Base-by-base conservation (phyloP, 1,140 invertebrate genomes). In the Listronotus oregonensis region DNA sequence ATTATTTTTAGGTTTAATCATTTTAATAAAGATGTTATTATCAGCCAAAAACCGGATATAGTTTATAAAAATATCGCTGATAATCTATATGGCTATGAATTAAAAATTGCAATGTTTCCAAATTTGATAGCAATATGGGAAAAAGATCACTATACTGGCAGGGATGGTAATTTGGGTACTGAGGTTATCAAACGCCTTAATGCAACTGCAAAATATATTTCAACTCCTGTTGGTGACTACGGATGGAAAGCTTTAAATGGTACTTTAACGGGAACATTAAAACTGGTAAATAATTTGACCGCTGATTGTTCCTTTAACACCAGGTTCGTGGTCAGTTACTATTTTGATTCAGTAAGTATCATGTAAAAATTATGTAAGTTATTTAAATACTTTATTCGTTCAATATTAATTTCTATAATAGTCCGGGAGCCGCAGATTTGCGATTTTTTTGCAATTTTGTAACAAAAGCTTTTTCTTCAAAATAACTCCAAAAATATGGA, bases 271-370 rank as follows among this genome's bases (percentile, higher is more conserved):
- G 43, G 43, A 44, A 44, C 12, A 5, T 44, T 44, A 31, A 51
- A 51, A 17, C 7, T 31, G 11, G 27, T 51, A 7, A 17, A 21
- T 6, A 31, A 51, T n/a, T 6, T 12, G 11, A 27, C 12, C 7
- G 18, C 17, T 6, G 5, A 27, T 21, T 5, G 5, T 18, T 27
- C 31, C 4, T 27, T 21, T 31, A 51, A 7, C 5, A 51, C n/a
- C 31, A 17, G 18, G 11, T 51, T 27, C n/a, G 17, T 51, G 15
- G 17, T 21, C 4, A 12, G 15, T 21, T n/a, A 5, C 10, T 51
- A 51, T 51, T n/a, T n/a, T 6, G 17, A 51, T 6, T 4, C 17
- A 17, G 18, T 51, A 51, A 51, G 17, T 31, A 51, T 51, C n/a
- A 8, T 49, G n/a, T n/a, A n/a, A n/a, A n/a, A n/a, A n/a, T n/a